These are phyloP conservation scores for Ferdinandea cuprea DNA, from an alignment of 2,888 invertebrate genomes.

Conservation along the genomic window DNA sequence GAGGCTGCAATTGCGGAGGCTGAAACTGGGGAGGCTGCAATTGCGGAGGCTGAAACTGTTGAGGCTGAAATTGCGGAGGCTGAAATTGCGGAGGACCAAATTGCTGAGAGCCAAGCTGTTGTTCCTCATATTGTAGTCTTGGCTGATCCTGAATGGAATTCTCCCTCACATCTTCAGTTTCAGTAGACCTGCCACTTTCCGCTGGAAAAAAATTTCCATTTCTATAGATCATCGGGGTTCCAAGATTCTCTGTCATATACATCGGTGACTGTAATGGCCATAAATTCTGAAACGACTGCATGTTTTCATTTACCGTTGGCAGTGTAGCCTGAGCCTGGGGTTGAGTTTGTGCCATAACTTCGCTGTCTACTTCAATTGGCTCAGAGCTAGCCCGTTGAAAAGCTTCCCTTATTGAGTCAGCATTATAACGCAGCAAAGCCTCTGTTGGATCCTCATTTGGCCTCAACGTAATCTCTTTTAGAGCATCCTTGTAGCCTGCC, in stretches of 20 bases:
- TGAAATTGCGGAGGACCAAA: background rate
- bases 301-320: background rate
- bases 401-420: slow-evolving; percentile 80
- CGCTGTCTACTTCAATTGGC: slow-evolving; percentile 77
- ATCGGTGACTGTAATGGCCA: slow-evolving; percentile 5
- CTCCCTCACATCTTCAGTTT: background rate
- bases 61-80: background rate
- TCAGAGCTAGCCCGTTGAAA: slow-evolving; percentile 78
- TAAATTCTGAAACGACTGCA: background rate
- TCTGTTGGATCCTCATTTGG: slow-evolving; percentile 81
- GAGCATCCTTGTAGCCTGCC: slow-evolving; percentile 78
- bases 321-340: background rate
- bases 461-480: slow-evolving; percentile 80
- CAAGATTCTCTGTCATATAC: slow-evolving; percentile 9
- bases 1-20: background rate
- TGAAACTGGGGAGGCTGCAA: background rate
- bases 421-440: slow-evolving; percentile 80
- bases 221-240: slow-evolving; percentile 38
- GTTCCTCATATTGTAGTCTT: background rate
- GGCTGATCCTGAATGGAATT: background rate
- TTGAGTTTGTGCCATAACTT: slow-evolving; percentile 6
- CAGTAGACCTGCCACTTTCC: background rate
- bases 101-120: background rate
- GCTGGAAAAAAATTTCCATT: slow-evolving; percentile 31
- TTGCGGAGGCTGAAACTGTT: background rate